phyloP scores from a whole-genome alignment of 2,797 vertebrate genomes.

The Sardinella longiceps region DNA sequence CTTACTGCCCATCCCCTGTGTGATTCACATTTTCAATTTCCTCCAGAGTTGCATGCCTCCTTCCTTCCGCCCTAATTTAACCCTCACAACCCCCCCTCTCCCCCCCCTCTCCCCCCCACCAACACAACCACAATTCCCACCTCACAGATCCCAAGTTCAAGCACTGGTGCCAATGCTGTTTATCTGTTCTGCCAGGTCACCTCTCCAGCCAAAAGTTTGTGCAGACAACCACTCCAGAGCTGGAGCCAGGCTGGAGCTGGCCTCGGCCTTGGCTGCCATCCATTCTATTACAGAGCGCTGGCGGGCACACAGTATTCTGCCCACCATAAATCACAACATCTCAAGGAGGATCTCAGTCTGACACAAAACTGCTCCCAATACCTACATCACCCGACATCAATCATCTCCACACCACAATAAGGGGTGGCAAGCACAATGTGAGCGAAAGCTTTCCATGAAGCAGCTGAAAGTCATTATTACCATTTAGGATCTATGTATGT shows the following conservation, averaged over 20 bases:
- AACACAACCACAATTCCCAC: conserved; percentile 44
- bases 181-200: conserved; percentile 60
- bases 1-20: conserved; percentile 50
- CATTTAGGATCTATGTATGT: neutral
- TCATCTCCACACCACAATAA: conserved; percentile 24
- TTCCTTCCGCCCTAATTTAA: neutral
- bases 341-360: conserved; percentile 64
- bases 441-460: conserved; percentile 6
- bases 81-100: conserved; percentile 40
- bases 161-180: conserved; percentile 63
- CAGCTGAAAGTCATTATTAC: neutral
- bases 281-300: conserved; percentile 80
- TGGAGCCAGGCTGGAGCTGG: conserved; percentile 84
- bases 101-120: no score
- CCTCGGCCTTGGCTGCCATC: conserved; percentile 81
- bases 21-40: conserved; percentile 60
- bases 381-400: conserved; percentile 34
- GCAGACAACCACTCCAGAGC: conserved; percentile 69
- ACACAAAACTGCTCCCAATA: conserved; percentile 45
- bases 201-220: conserved; percentile 71
- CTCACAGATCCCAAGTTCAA: conserved; percentile 26
- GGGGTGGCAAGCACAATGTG: neutral
- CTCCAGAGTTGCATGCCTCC: conserved; percentile 47
- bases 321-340: conserved; percentile 78
- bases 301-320: conserved; percentile 65